phyloP scores from a whole-genome alignment of 2,888 invertebrate species.

The Dasysyrphus albostriatus region DNA sequence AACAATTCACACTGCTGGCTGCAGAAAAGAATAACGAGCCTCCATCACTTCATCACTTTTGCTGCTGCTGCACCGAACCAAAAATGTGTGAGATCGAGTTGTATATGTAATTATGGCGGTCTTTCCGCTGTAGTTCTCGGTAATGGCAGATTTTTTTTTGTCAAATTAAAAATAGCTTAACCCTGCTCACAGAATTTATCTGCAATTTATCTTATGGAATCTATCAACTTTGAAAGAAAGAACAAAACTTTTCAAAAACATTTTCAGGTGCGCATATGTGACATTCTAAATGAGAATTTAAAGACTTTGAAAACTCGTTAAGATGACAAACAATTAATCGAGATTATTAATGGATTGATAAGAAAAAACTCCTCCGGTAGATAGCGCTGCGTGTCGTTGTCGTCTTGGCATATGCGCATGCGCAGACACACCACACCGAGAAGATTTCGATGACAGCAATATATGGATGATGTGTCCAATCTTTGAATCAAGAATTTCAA shows the following conservation, averaged over 20 bases:
- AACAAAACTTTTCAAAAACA: slow-evolving; percentile 9
- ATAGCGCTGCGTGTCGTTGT: background rate
- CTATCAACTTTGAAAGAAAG: slow-evolving; percentile 25
- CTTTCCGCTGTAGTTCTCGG: slow-evolving; percentile 40
- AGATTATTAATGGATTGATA: slow-evolving; percentile 41
- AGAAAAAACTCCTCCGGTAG: slow-evolving; percentile 26
- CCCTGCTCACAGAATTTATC: slow-evolving; percentile 20
- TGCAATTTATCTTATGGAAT: slow-evolving; percentile 55
- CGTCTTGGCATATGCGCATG: background rate
- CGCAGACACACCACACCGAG: background rate
- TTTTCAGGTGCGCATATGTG: slow-evolving; percentile 33
- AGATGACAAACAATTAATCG: slow-evolving; percentile 41
- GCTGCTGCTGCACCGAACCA: background rate
- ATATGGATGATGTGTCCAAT: slow-evolving; percentile 42
- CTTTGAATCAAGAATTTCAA: slow-evolving; percentile 56
- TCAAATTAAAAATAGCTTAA: slow-evolving; percentile 64
- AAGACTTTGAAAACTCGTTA: slow-evolving; percentile 25
- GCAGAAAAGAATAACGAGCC: background rate
- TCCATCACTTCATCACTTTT: background rate
- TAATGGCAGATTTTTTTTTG: slow-evolving; percentile 21
- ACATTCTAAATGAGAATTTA: slow-evolving; percentile 28
- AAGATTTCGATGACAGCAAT: slow-evolving; percentile 30
- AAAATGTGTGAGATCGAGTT: slow-evolving; percentile 41
- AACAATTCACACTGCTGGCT: slow-evolving; percentile 48
- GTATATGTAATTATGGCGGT: slow-evolving; percentile 37